These are phyloP conservation scores for Entomyzon cyanotis DNA, from an alignment of 2,113 vertebrate genomes.

Conservation along the genomic window DNA sequence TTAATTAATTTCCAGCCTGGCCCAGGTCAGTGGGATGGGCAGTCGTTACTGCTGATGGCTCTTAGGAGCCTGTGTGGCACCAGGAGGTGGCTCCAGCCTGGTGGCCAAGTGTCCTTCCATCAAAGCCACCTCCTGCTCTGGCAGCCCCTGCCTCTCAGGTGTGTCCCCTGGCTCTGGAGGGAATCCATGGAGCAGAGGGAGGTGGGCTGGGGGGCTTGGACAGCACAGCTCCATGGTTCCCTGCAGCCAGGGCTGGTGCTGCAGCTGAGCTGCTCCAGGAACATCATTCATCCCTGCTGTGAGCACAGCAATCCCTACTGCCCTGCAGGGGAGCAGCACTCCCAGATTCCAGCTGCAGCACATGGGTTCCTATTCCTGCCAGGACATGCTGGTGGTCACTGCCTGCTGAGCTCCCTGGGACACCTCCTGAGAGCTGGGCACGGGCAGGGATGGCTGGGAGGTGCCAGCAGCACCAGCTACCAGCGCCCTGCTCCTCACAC, in stretches of 20 bases:
- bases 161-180: not conserved
- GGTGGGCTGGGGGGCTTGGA: not conserved
- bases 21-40: not conserved
- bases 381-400: not conserved
- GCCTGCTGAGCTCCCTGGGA: not conserved
- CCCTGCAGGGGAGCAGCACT: not conserved
- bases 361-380: not conserved
- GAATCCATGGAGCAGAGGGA: not conserved
- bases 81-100: not conserved
- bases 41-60: not conserved
- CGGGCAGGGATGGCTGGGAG: not conserved
- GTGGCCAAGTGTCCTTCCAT: not conserved
- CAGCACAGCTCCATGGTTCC: not conserved
- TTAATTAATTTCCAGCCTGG: not conserved
- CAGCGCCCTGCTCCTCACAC: not conserved
- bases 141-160: not conserved
- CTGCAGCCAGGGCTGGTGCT: not conserved
- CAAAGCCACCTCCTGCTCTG: not conserved
- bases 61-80: not conserved
- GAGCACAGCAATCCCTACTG: not conserved
- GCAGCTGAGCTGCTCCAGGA: not conserved
- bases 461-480: not conserved
- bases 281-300: not conserved
- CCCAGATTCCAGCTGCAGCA: not conserved
- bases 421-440: not conserved